A percentile compares a stretch with the other conserved stretches of the same genome.
phyloP scores from a whole-genome alignment of 1,140 invertebrate genomes.

The Heliconius hermathena region DNA sequence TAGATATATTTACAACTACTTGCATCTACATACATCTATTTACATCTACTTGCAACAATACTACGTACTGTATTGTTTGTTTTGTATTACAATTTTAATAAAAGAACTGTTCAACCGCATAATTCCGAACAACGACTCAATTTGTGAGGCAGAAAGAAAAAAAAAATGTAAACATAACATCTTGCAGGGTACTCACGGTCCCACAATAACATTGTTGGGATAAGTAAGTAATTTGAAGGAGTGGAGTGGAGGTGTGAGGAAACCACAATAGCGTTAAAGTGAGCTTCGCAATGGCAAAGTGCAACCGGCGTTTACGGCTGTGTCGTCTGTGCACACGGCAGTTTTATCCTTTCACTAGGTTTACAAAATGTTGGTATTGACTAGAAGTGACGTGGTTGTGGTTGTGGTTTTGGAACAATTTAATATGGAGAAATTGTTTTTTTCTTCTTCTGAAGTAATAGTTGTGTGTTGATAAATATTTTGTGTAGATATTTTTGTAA shows the following conservation, averaged over 20 bases:
- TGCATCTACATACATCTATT: too few relatives aligned
- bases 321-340: constrained; percentile 20
- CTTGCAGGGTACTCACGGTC: neutral
- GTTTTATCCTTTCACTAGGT: constrained; percentile 10
- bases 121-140: neutral
- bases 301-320: constrained; percentile 29
- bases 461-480: neutral
- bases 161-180: neutral
- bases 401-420: neutral
- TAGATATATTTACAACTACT: too few relatives aligned
- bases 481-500: neutral
- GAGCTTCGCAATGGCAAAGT: constrained; percentile 35
- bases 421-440: neutral
- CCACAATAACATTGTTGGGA: constrained; percentile 28
- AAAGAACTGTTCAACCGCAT: neutral
- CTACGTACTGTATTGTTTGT: too few relatives aligned
- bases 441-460: neutral
- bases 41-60: too few relatives aligned
- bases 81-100: neutral
- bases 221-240: constrained; percentile 39
- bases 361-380: neutral
- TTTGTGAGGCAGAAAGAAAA: neutral
- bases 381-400: neutral
- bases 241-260: constrained; percentile 33
- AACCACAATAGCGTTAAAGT: constrained; percentile 38